Evolutionary conservation across 2,888 invertebrate species (phyloP), one percentile per base, ranked within the genome.

Genomic region (Conistra vaccinii): DNA sequence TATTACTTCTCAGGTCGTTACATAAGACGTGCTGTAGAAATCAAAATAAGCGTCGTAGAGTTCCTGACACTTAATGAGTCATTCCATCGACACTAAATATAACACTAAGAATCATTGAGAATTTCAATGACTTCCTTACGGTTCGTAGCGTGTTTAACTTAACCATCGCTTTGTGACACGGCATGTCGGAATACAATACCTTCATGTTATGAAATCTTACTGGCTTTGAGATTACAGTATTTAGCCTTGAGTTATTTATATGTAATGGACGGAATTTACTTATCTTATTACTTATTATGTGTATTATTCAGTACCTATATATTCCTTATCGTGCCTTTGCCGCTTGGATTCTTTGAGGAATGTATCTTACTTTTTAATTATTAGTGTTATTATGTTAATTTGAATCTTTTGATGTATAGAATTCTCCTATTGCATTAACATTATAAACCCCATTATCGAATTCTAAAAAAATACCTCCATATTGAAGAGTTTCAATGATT

Each of bases 41-140:
- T 76, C 60, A 78, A 67, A 74, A 69, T 53, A 26, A 62, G 71
- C 76, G 69, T 85, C 80, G 51, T 72, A 10, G 60, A 80, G 80
- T 83, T 85, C 78, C 73, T 80, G 80, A 78, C 70, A 79, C 66
- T 73, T 76, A 78, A 82, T 82, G 85, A 88, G 66, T 88, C 86
- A 88, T 73, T 78, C 67, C 45, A 73, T 62, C 69, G 65, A 73
- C 78, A 80, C 73, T 76, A 85, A 80, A 84, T 67, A 51, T 80
- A 74, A 74, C 76, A 68, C 71, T 67, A 77, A 72, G 79, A 86
- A 86, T 76, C 76, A 78, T 88, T 60, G 80, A 89, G 91, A 92
- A 94, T 92, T 91, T 86, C 87, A 91, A 92, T 90, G 84, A 91
- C 91, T 93, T 93, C 92, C 93, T 91, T 90, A 88, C 84, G 81